Percentiles rank a stretch among this genome's conserved stretches.
Evolutionary conservation across 2,113 vertebrate genomes (phyloP).

Genomic region (Elaphurus davidianus): DNA sequence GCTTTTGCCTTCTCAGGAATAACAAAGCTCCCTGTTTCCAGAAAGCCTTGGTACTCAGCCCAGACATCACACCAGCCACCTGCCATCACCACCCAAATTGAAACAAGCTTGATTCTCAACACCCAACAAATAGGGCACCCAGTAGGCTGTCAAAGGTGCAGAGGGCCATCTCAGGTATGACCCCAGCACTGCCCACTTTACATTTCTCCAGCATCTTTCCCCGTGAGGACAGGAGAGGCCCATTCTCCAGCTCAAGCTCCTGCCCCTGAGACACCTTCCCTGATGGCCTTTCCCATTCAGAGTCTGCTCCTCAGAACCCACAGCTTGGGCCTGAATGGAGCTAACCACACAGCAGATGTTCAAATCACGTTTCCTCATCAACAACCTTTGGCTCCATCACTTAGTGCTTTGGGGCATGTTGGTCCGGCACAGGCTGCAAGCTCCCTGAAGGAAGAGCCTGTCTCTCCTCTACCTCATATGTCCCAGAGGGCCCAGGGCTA

Average conservation of each 20-base stretch:
- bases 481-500: neutral
- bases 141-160: neutral
- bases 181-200: neutral
- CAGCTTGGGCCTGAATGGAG: neutral
- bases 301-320: neutral
- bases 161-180: no score
- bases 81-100: neutral
- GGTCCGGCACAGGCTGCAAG: neutral
- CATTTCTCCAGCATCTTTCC: neutral
- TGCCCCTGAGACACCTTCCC: neutral
- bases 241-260: neutral
- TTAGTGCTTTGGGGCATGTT: neutral
- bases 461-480: neutral
- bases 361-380: neutral
- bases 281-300: neutral
- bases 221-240: neutral
- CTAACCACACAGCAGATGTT: neutral
- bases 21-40: neutral
- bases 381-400: neutral
- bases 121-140: neutral
- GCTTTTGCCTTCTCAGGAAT: neutral
- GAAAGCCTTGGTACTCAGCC: neutral
- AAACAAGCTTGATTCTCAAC: neutral
- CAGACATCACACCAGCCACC: neutral
- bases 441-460: neutral